Conservation (phyloP, 2,888 invertebrate species). For the Dynastes grantii region DNA sequence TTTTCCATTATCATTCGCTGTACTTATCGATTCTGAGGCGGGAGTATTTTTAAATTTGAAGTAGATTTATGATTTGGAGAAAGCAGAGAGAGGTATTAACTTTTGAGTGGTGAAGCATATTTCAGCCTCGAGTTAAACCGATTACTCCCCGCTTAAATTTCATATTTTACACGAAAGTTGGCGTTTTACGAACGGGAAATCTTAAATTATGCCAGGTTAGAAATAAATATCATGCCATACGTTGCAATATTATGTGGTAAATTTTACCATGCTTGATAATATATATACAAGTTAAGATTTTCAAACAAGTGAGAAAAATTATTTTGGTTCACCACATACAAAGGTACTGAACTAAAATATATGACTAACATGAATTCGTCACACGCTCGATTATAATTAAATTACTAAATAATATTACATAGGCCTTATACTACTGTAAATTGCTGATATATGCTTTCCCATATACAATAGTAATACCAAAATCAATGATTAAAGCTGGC, state of each 20-base stretch:
- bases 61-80: slow-evolving; percentile 35
- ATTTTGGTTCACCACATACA: no score
- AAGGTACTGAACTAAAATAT: no score
- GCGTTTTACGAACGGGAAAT: neutral
- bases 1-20: slow-evolving; percentile 43
- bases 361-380: no score
- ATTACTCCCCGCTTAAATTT: neutral
- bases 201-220: neutral
- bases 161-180: neutral
- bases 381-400: no score
- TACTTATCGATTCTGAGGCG: slow-evolving; percentile 35
- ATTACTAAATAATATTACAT: no score
- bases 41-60: slow-evolving; percentile 25
- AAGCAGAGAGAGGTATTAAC: slow-evolving; percentile 7
- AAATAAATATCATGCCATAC: neutral
- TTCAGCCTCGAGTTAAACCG: neutral
- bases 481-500: no score
- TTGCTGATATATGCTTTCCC: no score
- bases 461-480: no score
- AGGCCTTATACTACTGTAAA: no score
- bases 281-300: no score
- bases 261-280: neutral
- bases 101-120: slow-evolving; percentile 17
- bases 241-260: no score
- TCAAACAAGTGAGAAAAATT: no score